Percentiles rank a stretch among this genome's conserved stretches.
Conservation (phyloP, 1,140 invertebrate species). For the Leguminivora glycinivorella region DNA sequence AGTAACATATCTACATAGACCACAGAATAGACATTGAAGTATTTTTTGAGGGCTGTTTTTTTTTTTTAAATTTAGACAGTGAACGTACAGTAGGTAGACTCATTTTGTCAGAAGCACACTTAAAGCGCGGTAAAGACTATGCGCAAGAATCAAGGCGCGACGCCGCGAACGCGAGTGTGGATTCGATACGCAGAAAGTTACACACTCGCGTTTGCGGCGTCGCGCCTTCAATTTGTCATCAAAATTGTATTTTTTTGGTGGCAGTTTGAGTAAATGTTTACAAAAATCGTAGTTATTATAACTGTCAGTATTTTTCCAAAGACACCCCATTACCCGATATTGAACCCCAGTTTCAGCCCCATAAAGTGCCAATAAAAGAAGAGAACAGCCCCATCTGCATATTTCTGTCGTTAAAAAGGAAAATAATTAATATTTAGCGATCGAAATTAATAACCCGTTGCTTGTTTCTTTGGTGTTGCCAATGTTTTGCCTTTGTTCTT, state of each 20-base stretch:
- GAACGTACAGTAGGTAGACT: background rate
- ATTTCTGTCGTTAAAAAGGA: conserved; percentile 28
- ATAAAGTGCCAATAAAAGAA: conserved; percentile 33
- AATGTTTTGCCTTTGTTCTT: conserved; percentile 20
- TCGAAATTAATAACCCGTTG: conserved; percentile 31
- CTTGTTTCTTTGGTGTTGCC: conserved; percentile 17
- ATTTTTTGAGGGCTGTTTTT: no score
- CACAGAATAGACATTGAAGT: background rate
- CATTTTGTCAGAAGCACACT: background rate
- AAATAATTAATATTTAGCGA: conserved; percentile 30
- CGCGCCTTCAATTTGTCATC: no score
- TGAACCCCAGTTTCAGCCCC: conserved; percentile 29
- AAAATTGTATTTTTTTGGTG: no score
- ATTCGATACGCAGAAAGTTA: no score
- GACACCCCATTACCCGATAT: conserved; percentile 23
- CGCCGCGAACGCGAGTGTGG: no score
- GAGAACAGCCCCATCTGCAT: conserved; percentile 28
- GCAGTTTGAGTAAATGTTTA: background rate
- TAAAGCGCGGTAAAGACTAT: no score
- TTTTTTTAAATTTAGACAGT: background rate
- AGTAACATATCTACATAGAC: no score
- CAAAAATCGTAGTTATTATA: background rate
- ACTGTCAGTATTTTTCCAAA: background rate
- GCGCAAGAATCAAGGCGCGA: no score
- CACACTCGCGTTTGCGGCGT: no score